Evolutionary conservation across 2,113 vertebrate species (phyloP).

Genomic region (Scopus umbretta): DNA sequence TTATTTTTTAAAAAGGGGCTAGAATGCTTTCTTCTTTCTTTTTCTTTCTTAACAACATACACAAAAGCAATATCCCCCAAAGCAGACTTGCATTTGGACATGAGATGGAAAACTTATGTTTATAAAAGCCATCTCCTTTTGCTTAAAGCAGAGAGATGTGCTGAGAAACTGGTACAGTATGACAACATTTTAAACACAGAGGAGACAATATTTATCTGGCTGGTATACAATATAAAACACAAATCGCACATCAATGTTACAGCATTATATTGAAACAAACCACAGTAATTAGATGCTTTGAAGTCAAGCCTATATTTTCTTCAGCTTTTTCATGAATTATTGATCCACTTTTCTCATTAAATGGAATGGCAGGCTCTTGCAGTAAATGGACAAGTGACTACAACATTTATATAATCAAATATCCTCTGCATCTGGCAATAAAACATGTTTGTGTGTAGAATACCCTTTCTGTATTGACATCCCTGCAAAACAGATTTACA

Average conservation of each 20-base stretch:
- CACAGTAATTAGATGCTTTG: conserved; percentile 57
- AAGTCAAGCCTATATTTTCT: conserved; percentile 57
- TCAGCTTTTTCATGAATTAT: conserved; percentile 56
- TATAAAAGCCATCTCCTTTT: conserved; percentile 54
- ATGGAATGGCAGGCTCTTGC: conserved; percentile 38
- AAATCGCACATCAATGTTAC: conserved; percentile 52
- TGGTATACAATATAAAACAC: conserved; percentile 39
- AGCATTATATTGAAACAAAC: conserved; percentile 49
- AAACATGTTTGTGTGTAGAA: conserved; percentile 24
- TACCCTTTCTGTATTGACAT: conserved; percentile 18
- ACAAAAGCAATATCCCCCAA: conserved; percentile 33
- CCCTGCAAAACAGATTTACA: conserved; percentile 10
- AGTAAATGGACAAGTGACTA: conserved; percentile 51
- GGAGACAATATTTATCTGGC: conserved; percentile 46
- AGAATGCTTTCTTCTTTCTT: conserved; percentile 32
- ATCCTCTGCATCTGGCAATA: conserved; percentile 11
- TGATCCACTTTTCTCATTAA: conserved; percentile 53
- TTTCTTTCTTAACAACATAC: conserved; percentile 15
- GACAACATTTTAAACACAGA: conserved; percentile 64
- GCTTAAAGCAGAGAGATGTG: conserved; percentile 43
- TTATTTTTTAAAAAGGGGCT: neutral
- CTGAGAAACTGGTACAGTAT: conserved; percentile 56
- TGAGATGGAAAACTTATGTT: conserved; percentile 50
- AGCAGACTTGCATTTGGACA: conserved; percentile 60
- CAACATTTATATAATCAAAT: conserved; percentile 55